These are phyloP conservation scores for Xestia rhomboidea DNA, from an alignment of 2,888 invertebrate genomes.

Conservation along the genomic window DNA sequence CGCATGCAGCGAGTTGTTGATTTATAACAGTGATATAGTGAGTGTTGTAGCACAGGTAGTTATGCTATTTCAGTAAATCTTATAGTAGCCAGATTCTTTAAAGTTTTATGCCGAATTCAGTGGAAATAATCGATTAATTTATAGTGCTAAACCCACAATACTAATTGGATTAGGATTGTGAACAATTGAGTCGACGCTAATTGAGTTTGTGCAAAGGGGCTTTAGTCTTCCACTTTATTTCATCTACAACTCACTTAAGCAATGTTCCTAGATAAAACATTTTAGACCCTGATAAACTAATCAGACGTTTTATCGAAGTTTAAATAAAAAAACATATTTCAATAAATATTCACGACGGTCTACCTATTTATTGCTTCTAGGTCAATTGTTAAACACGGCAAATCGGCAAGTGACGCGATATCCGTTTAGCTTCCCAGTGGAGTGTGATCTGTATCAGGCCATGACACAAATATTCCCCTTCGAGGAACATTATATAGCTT, in stretches of 20 bases:
- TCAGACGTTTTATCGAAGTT: slow-evolving; percentile 14
- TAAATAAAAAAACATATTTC: slow-evolving; percentile 20
- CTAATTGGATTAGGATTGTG: neutral
- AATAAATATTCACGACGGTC: slow-evolving; percentile 14
- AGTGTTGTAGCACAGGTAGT: neutral
- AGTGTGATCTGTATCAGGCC: slow-evolving; percentile 43
- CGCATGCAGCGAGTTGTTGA: neutral
- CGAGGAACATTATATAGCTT: slow-evolving; percentile 1
- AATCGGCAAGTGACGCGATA: slow-evolving; percentile 43
- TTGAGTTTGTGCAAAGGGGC: neutral
- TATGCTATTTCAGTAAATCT: neutral
- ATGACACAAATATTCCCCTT: slow-evolving; percentile 45
- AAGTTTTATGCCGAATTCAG: neutral
- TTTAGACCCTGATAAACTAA: neutral
- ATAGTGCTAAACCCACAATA: neutral
- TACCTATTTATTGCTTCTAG: slow-evolving; percentile 49
- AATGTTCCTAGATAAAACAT: neutral
- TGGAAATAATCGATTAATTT: neutral
- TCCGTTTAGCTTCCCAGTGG: slow-evolving; percentile 49
- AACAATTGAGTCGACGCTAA: neutral
- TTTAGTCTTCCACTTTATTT: slow-evolving; percentile 5
- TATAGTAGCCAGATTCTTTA: neutral
- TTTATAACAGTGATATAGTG: neutral
- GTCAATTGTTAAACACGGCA: slow-evolving; percentile 55
- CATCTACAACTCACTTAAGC: neutral